phyloP scores from a whole-genome alignment of 2,113 vertebrate genomes.

The Opisthocomus hoazin region DNA sequence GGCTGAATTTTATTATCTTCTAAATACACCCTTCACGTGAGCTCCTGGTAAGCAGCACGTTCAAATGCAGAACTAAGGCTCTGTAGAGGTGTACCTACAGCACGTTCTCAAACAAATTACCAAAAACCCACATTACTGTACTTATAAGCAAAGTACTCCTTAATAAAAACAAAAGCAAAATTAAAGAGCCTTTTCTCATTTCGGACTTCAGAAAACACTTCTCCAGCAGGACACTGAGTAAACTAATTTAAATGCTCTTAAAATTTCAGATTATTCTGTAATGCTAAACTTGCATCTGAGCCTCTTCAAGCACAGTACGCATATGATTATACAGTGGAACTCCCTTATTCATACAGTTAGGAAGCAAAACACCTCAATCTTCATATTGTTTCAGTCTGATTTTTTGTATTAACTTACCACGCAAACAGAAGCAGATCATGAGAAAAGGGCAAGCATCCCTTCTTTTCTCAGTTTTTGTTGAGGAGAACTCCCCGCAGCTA shows the following conservation, averaged over 20 bases:
- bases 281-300: neutral
- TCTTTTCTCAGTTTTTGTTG: neutral
- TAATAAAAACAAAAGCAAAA: neutral
- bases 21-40: neutral
- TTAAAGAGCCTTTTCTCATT: neutral
- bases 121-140: neutral
- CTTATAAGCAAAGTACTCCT: neutral
- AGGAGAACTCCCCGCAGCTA: neutral
- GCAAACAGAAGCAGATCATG: neutral
- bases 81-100: neutral
- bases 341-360: neutral
- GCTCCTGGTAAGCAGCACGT: neutral
- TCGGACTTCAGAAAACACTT: neutral
- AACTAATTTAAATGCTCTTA: neutral
- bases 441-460: neutral
- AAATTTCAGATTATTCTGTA: neutral
- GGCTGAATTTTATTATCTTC: neutral
- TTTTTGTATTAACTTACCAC: neutral
- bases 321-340: neutral
- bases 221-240: neutral
- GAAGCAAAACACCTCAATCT: neutral
- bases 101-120: neutral
- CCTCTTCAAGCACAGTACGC: neutral
- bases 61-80: neutral
- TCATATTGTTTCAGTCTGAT: neutral